A percentile compares a stretch with the other conserved stretches of the same genome.
These are phyloP conservation scores for Hemibagrus guttatus DNA, from an alignment of 2,797 vertebrate species.

Conservation along the genomic window DNA sequence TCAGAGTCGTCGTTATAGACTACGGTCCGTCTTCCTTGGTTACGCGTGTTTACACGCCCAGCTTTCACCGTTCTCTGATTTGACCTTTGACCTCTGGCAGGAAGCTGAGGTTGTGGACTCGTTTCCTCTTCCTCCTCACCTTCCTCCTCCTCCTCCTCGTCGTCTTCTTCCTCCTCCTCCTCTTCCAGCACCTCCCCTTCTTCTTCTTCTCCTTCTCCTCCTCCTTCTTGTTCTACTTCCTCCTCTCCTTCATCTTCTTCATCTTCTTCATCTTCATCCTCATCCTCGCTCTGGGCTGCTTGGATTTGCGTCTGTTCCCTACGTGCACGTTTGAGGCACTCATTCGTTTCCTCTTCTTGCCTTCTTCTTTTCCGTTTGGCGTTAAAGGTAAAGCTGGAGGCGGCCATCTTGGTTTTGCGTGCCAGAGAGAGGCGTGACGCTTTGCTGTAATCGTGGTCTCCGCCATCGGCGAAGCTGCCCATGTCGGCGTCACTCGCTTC, in stretches of 20 bases:
- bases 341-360: conserved; percentile 51
- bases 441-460: conserved; percentile 98
- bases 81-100: conserved; percentile 36
- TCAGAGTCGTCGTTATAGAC: conserved; percentile 91
- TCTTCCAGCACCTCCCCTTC: conserved; percentile 75
- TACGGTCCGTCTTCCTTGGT: conserved; percentile 94
- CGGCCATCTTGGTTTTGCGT: conserved; percentile 60
- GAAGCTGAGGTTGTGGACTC: neutral
- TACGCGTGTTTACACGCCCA: conserved; percentile 90
- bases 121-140: neutral
- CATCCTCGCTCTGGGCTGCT: conserved; percentile 34
- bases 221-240: conserved; percentile 64
- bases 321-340: conserved; percentile 66
- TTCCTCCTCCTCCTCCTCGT: conserved; percentile 46
- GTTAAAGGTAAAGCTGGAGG: neutral
- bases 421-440: conserved; percentile 77
- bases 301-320: conserved; percentile 3
- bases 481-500: conserved; percentile 82
- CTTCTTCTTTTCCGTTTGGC: conserved; percentile 57
- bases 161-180: conserved; percentile 62
- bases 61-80: conserved; percentile 61
- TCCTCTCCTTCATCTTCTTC: conserved; percentile 56
- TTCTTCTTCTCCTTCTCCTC: conserved; percentile 65
- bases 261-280: conserved; percentile 23
- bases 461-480: conserved; percentile 89